A percentile compares a stretch with the other conserved stretches of the same genome.
phyloP scores from a whole-genome alignment of 2,797 vertebrate species.

The Crocidura indochinensis region DNA sequence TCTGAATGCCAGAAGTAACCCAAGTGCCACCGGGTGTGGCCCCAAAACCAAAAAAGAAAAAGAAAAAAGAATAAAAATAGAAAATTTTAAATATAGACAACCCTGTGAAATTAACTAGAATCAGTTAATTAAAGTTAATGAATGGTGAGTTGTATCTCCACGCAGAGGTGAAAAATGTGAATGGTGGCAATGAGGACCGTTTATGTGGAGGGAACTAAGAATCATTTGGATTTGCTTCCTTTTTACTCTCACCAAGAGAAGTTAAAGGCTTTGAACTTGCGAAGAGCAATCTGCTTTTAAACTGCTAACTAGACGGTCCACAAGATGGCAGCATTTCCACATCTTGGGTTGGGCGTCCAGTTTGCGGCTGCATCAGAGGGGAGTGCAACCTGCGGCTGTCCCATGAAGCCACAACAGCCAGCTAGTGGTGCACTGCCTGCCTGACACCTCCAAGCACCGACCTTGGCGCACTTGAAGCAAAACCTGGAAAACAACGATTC shows the following conservation, averaged over 20 bases:
- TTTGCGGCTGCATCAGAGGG: conserved; percentile 84
- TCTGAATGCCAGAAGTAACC: too few species aligned
- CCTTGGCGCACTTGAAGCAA: not conserved
- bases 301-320: conserved; percentile 31
- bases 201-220: not conserved
- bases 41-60: too few species aligned
- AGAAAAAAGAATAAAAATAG: not conserved
- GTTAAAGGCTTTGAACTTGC: not conserved
- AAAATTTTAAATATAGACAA: not conserved
- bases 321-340: conserved; percentile 78
- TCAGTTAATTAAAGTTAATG: not conserved
- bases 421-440: conserved; percentile 91
- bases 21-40: too few species aligned
- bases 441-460: conserved; percentile 75
- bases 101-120: not conserved
- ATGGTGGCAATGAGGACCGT: not conserved
- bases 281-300: not conserved
- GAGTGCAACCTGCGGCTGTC: conserved; percentile 90
- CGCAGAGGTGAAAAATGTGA: not conserved
- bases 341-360: not conserved
- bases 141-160: not conserved
- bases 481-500: conserved; percentile 2
- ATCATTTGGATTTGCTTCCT: conserved; percentile 1
- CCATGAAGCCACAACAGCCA: conserved; percentile 87
- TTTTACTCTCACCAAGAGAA: conserved; percentile 31